These are phyloP conservation scores for Proteles cristata DNA, from an alignment of 2,113 vertebrate species.

Conservation along the genomic window DNA sequence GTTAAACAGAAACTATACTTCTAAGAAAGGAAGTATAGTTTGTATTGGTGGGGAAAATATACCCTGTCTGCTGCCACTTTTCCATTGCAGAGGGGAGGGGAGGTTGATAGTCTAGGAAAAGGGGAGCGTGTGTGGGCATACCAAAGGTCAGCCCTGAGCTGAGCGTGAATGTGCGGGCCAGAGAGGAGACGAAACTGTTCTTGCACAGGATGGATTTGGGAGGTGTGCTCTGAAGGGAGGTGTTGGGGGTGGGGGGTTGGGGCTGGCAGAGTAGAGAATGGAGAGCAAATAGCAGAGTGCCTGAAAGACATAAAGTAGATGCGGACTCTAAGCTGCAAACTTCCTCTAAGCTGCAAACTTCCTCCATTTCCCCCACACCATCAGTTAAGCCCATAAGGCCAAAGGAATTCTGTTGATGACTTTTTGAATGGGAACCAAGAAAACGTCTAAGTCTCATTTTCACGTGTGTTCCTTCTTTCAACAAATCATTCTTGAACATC, in stretches of 20 bases:
- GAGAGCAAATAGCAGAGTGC: accelerated
- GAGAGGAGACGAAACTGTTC: not conserved
- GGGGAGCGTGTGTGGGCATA: accelerated
- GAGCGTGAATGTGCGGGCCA: too few relatives aligned
- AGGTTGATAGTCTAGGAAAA: accelerated
- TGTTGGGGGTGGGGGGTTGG: accelerated
- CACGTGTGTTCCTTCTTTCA: not conserved
- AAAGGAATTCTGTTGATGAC: not conserved
- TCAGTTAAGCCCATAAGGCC: too few relatives aligned
- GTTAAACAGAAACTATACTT: not conserved
- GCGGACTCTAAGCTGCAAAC: not conserved
- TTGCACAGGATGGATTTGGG: too few relatives aligned
- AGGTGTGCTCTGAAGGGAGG: not conserved
- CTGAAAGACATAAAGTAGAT: not conserved
- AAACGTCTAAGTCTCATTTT: not conserved
- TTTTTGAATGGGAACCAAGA: not conserved
- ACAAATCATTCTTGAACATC: not conserved
- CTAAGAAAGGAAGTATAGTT: not conserved
- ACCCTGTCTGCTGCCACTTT: not conserved
- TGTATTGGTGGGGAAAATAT: not conserved
- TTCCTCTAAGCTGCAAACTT: not conserved
- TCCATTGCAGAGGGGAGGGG: accelerated
- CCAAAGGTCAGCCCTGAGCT: not conserved
- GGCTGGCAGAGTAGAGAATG: not conserved
- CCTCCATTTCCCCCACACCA: not conserved